A percentile compares a stretch with the other conserved stretches of the same genome.
Conservation (phyloP, 2,113 vertebrate species). For the Hydrolagus affinis region DNA sequence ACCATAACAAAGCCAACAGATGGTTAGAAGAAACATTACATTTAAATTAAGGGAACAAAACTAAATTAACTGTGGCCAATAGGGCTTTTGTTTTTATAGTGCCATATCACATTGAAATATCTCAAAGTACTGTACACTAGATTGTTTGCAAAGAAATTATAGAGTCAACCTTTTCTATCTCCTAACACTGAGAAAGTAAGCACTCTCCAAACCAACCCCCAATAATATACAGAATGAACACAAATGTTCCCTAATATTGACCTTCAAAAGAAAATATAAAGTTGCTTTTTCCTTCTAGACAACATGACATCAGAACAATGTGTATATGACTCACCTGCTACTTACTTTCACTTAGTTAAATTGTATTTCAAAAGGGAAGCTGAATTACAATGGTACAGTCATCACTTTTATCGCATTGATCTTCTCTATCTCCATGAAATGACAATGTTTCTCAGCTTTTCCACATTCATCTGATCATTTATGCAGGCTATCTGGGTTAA, state of each 20-base stretch:
- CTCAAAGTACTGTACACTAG: too few species aligned
- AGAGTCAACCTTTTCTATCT: too few species aligned
- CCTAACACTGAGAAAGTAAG: too few species aligned
- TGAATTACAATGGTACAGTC: neutral
- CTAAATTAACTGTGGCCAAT: neutral
- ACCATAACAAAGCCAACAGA: neutral
- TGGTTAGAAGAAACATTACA: neutral
- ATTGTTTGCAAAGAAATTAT: too few species aligned
- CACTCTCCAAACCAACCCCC: too few species aligned
- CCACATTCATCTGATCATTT: neutral
- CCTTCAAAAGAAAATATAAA: neutral
- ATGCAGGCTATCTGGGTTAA: constrained; percentile 10
- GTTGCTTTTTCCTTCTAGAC: neutral
- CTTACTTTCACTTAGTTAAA: neutral
- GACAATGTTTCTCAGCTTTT: neutral
- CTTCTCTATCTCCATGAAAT: neutral
- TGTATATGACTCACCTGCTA: neutral
- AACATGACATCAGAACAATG: neutral
- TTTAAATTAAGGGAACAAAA: neutral
- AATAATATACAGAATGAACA: neutral
- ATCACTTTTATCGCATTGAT: neutral
- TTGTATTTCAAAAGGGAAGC: neutral
- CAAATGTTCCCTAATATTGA: neutral
- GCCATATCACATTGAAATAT: too few species aligned
- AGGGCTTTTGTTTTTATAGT: too few species aligned